A percentile compares a stretch with the other conserved stretches of the same genome.
Conservation (phyloP, 2,888 invertebrate species). For the Pristionchus exspectatus region DNA sequence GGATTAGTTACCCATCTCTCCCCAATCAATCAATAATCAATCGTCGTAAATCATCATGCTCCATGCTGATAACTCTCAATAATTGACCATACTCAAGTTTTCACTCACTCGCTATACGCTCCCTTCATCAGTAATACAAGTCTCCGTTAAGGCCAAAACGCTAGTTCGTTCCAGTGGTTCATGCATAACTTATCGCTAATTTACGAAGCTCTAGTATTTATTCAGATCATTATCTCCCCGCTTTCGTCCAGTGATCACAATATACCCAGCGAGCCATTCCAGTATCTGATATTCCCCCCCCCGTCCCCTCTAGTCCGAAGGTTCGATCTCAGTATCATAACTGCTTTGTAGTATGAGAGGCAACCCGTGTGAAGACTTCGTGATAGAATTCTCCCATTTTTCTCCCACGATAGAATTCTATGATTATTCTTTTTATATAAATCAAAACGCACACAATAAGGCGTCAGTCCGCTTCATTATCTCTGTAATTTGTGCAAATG, state of each 20-base stretch:
- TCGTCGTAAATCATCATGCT: background rate
- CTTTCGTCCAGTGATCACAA: slow-evolving; percentile 24
- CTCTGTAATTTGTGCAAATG: slow-evolving; percentile 21
- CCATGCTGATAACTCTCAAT: background rate
- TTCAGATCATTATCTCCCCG: slow-evolving; percentile 6
- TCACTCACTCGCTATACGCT: slow-evolving; percentile 27
- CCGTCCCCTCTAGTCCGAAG: background rate
- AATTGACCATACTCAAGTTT: slow-evolving; percentile 1
- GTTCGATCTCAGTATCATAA: slow-evolving; percentile 9
- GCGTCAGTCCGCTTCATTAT: background rate
- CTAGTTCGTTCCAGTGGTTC: background rate
- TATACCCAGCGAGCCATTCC: slow-evolving; percentile 9
- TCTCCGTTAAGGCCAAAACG: slow-evolving; percentile 29
- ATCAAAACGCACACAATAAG: slow-evolving; percentile 2
- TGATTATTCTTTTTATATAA: background rate
- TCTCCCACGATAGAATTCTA: too few species aligned
- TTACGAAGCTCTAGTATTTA: slow-evolving; percentile 4
- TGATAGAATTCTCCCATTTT: background rate
- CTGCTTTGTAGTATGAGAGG: slow-evolving; percentile 24
- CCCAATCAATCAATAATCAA: background rate
- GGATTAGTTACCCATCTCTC: background rate
- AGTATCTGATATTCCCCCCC: slow-evolving; percentile 20
- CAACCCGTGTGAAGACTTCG: slow-evolving; percentile 31
- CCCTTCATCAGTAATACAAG: slow-evolving; percentile 43
- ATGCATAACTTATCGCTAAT: slow-evolving; percentile 11